Conservation (phyloP, 2,113 vertebrate genomes). For the Blennius ocellaris region DNA sequence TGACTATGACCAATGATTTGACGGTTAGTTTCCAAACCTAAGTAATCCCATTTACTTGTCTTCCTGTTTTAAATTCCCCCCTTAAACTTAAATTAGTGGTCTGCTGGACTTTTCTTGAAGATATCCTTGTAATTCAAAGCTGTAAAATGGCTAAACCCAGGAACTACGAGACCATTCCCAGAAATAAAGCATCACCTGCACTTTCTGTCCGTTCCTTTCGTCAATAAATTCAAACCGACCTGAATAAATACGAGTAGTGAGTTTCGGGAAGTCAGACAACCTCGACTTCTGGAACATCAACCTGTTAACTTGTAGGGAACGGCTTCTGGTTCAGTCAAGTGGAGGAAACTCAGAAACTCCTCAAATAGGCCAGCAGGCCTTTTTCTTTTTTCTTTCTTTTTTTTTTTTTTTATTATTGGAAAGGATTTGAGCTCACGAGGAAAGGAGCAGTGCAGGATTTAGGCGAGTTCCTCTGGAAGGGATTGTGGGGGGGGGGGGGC, state of each 20-base stretch:
- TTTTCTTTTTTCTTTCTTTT: background rate
- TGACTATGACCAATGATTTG: too few species aligned
- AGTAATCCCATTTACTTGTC: too few species aligned
- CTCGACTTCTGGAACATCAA: too few species aligned
- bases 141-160: background rate
- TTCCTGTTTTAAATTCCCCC: too few species aligned
- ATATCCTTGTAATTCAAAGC: background rate
- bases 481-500: background rate
- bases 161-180: too few species aligned
- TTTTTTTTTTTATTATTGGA: too few species aligned
- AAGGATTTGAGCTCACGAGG: background rate
- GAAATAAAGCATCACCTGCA: too few species aligned
- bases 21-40: too few species aligned
- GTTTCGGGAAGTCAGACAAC: too few species aligned
- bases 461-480: constrained; percentile 13
- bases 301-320: too few species aligned
- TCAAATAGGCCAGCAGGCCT: constrained; percentile 13
- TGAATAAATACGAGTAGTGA: constrained; percentile 15
- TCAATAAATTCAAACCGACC: constrained; percentile 1
- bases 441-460: constrained; percentile 26
- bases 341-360: constrained; percentile 14
- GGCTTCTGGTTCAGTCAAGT: constrained; percentile 11
- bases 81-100: too few species aligned
- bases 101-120: background rate
- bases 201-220: too few species aligned